Evolutionary conservation across 2,888 invertebrate genomes (phyloP).

Genomic region (Sarcophaga caerulescens): DNA sequence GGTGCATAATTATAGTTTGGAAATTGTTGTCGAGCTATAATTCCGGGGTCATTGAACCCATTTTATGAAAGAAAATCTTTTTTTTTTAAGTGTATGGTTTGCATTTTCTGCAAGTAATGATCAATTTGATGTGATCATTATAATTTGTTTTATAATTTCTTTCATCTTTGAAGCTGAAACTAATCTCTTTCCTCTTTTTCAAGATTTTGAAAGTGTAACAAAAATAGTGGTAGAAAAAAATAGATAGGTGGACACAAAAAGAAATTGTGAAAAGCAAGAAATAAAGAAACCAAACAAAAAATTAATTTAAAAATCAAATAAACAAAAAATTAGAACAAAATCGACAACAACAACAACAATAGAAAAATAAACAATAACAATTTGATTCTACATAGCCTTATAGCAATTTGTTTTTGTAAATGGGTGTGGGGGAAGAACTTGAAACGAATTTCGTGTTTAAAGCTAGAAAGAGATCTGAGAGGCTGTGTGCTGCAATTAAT

Average conservation of each 20-base stretch:
- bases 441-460: neutral
- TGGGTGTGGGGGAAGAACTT: conserved; percentile 1
- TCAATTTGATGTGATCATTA: conserved; percentile 11
- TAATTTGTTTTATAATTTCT: conserved; percentile 1
- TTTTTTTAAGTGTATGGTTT: neutral
- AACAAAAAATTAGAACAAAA: conserved; percentile 1
- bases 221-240: conserved; percentile 6
- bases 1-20: neutral
- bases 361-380: conserved; percentile 7
- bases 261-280: conserved; percentile 9
- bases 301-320: conserved; percentile 15
- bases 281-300: conserved; percentile 19
- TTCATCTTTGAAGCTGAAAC: neutral
- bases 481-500: too few species aligned
- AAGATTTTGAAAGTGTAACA: conserved; percentile 39
- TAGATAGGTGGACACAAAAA: conserved; percentile 19
- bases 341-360: neutral
- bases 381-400: neutral
- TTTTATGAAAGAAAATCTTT: neutral
- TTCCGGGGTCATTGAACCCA: neutral
- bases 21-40: conserved; percentile 1
- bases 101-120: conserved; percentile 25
- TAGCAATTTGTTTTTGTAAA: neutral
- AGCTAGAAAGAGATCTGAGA: neutral
- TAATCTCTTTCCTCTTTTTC: neutral